phyloP scores from a whole-genome alignment of 2,113 vertebrate genomes.

The Myotis lucifugus region DNA sequence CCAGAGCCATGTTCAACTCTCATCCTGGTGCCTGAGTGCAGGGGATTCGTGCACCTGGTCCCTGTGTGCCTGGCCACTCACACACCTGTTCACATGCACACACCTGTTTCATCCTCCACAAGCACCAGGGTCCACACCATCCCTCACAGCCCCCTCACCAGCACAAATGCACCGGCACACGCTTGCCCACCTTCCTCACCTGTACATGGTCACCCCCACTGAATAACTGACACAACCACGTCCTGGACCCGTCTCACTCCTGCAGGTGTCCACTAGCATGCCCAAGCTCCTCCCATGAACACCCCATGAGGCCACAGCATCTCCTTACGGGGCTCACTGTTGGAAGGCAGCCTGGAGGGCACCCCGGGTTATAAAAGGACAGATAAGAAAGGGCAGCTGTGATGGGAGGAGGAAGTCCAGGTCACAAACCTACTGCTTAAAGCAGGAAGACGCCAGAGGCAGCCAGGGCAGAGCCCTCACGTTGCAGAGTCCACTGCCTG shows the following conservation, averaged over 20 bases:
- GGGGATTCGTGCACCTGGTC: not conserved
- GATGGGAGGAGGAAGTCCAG: not conserved
- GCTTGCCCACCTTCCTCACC: not conserved
- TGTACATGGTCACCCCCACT: not conserved
- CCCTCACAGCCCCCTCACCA: no score
- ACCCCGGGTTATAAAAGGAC: not conserved
- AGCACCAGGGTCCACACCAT: not conserved
- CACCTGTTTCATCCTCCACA: not conserved
- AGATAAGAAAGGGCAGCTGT: not conserved
- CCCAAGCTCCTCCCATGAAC: not conserved
- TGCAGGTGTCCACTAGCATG: rapidly evolving
- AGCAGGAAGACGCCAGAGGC: not conserved
- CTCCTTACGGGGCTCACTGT: not conserved
- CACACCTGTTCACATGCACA: not conserved
- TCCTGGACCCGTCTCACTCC: not conserved
- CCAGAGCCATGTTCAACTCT: not conserved
- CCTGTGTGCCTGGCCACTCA: not conserved
- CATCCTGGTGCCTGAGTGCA: not conserved
- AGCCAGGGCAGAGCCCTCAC: not conserved
- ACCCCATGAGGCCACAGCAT: not conserved
- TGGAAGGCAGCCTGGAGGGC: not conserved
- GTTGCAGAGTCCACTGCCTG: not conserved
- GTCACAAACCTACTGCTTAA: not conserved
- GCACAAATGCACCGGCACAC: no score
- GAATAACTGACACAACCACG: not conserved